Conservation (phyloP, 2,113 vertebrate genomes). For the Rattus rattus region DNA sequence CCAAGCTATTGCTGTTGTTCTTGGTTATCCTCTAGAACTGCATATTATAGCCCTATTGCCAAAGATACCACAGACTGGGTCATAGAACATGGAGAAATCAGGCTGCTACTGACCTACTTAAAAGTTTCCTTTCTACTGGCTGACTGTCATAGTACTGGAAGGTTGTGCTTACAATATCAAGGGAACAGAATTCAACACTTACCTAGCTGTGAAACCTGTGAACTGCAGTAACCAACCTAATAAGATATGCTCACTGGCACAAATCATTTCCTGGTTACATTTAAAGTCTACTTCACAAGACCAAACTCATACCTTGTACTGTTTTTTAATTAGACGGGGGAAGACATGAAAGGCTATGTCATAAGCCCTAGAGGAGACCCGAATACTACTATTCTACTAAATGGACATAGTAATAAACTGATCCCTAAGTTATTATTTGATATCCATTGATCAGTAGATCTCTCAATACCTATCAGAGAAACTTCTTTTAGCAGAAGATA, state of each 20-base stretch:
- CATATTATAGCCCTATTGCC: neutral
- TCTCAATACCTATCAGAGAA: neutral
- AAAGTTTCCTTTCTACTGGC: neutral
- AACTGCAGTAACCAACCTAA: neutral
- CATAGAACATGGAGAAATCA: neutral
- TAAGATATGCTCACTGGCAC: neutral
- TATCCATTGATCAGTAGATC: too few relatives aligned
- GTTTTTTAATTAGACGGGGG: neutral
- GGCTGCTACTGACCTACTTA: neutral
- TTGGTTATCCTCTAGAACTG: neutral
- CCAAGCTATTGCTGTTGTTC: neutral
- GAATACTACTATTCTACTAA: neutral
- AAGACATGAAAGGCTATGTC: neutral
- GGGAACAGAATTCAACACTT: neutral
- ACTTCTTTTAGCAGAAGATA: neutral
- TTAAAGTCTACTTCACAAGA: neutral
- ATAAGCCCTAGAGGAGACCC: neutral
- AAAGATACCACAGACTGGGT: neutral
- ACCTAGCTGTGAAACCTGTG: neutral
- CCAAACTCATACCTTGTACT: neutral
- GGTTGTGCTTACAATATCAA: neutral
- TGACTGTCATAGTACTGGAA: neutral
- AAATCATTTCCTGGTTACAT: neutral
- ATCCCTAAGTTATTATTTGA: neutral
- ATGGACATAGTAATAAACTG: too few relatives aligned